These are phyloP conservation scores for Lasioglossum malachurum DNA, from an alignment of 2,888 invertebrate genomes.

Conservation along the genomic window DNA sequence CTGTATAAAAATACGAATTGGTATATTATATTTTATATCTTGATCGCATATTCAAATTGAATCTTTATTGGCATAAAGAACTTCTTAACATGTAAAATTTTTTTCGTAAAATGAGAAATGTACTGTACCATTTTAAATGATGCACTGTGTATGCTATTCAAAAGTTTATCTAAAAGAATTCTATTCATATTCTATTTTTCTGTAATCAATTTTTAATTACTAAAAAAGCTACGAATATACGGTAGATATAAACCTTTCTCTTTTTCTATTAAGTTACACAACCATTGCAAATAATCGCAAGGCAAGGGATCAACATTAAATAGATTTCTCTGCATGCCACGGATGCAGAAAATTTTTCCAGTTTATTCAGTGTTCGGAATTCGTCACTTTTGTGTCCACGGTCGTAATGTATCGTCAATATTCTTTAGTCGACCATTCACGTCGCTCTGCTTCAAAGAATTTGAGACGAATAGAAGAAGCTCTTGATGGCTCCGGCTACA, in stretches of 20 bases:
- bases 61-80: not conserved
- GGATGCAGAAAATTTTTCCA: constrained; percentile 31
- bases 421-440: constrained; percentile 33
- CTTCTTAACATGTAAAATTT: not conserved
- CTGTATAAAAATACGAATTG: too few relatives aligned
- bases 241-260: not conserved
- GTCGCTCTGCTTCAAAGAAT: constrained; percentile 38
- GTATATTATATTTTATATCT: too few relatives aligned
- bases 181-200: not conserved
- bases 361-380: constrained; percentile 7
- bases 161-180: not conserved
- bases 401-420: constrained; percentile 37
- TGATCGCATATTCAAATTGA: not conserved
- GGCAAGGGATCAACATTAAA: not conserved
- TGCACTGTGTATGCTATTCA: not conserved
- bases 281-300: not conserved
- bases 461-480: constrained; percentile 21
- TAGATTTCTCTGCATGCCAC: not conserved
- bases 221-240: not conserved
- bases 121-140: not conserved
- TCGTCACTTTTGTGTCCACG: constrained; percentile 5
- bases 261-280: too few relatives aligned
- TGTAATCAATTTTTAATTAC: not conserved
- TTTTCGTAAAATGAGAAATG: not conserved
- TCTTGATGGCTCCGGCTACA: constrained; percentile 28